Conservation (phyloP, 2,888 invertebrate genomes). For the Antheraea yamamai region DNA sequence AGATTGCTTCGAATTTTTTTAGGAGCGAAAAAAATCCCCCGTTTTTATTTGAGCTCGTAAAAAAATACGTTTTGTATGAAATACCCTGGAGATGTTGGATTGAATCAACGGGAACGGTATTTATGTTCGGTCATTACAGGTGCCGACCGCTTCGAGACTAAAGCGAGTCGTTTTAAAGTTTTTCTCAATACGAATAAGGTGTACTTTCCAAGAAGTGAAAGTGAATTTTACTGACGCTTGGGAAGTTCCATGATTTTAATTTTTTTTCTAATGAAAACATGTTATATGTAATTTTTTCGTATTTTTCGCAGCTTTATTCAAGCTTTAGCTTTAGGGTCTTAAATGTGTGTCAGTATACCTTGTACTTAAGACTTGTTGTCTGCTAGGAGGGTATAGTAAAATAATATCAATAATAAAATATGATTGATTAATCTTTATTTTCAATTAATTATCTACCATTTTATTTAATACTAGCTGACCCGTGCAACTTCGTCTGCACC, state of each 20-base stretch:
- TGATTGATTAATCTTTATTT: too few relatives aligned
- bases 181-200: not conserved
- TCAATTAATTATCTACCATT: too few relatives aligned
- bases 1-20: constrained; percentile 15
- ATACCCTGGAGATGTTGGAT: constrained; percentile 49
- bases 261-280: constrained; percentile 2
- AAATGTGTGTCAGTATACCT: too few relatives aligned
- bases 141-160: constrained; percentile 44
- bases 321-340: too few relatives aligned
- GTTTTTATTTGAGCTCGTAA: constrained; percentile 24
- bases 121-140: constrained; percentile 55
- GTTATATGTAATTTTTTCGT: not conserved
- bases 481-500: too few relatives aligned
- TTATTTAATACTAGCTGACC: too few relatives aligned
- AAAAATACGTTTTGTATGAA: constrained; percentile 41
- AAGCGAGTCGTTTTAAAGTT: constrained; percentile 4
- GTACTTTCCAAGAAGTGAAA: not conserved
- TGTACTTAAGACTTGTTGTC: too few relatives aligned
- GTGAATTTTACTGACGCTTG: constrained; percentile 7
- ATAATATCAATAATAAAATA: too few relatives aligned
- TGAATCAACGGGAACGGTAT: constrained; percentile 48
- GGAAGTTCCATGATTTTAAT: constrained; percentile 3
- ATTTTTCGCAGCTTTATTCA: not conserved
- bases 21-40: not conserved
- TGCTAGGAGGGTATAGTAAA: too few relatives aligned